A percentile compares a stretch with the other conserved stretches of the same genome.
Conservation (phyloP, 2,113 vertebrate species). For the Nothoprocta pentlandii region DNA sequence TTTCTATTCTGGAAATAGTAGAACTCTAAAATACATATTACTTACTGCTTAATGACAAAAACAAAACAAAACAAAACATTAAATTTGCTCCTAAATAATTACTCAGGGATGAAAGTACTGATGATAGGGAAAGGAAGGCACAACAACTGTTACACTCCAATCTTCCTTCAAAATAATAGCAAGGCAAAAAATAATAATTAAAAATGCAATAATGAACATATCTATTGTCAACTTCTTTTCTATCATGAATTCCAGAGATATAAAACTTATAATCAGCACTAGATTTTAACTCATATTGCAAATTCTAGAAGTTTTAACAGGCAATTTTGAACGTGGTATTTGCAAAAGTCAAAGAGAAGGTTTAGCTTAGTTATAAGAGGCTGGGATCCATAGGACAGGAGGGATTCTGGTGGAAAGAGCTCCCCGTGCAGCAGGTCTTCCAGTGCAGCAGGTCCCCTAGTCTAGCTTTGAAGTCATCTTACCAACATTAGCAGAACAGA, state of each 20-base stretch:
- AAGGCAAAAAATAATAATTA: accelerated
- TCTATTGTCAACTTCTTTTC: background rate
- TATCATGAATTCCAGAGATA: background rate
- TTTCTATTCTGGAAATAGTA: background rate
- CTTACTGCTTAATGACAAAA: background rate
- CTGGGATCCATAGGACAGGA: background rate
- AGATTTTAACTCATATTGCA: background rate
- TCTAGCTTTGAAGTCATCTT: background rate
- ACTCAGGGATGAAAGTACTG: background rate
- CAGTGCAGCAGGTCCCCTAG: accelerated
- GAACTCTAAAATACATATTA: background rate
- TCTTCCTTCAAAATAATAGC: background rate
- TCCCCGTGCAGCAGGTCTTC: accelerated
- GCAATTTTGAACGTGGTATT: background rate
- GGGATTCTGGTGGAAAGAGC: background rate
- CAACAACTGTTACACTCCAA: background rate
- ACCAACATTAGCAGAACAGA: background rate
- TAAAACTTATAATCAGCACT: background rate
- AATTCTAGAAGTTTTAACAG: background rate
- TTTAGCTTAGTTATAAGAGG: background rate
- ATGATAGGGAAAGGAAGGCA: background rate
- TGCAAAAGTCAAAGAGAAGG: background rate
- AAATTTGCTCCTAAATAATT: background rate
- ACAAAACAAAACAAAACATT: background rate
- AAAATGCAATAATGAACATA: background rate